Evolutionary conservation across 2,113 vertebrate species (phyloP).

Genomic region (Actenoides hombroni): DNA sequence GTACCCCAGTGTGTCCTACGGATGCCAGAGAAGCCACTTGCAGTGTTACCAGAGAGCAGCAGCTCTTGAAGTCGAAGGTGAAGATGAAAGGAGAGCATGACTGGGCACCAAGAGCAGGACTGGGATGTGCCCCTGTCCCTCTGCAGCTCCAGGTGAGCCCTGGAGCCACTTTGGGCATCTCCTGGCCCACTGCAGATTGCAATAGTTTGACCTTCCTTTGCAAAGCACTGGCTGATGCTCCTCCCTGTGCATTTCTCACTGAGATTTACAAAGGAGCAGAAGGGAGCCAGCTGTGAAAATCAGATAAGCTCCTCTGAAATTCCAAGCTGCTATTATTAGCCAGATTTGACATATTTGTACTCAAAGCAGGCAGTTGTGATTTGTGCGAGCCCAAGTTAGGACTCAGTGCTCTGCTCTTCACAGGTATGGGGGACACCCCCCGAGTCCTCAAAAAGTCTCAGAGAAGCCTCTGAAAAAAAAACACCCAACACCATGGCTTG

Average conservation of each 20-base stretch:
- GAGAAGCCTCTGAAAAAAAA: neutral
- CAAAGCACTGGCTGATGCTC: neutral
- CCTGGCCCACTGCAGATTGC: neutral
- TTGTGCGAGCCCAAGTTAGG: neutral
- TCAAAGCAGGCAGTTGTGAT: neutral
- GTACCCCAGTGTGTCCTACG: neutral
- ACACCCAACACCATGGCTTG: rapidly evolving
- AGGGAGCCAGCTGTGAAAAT: neutral
- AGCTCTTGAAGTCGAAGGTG: neutral
- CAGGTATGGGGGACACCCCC: rapidly evolving
- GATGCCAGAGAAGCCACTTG: neutral
- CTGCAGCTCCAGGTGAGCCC: neutral
- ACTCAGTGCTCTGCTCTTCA: neutral
- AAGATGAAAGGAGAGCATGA: neutral
- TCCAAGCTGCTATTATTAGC: neutral
- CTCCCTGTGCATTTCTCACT: neutral
- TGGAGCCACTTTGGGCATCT: rapidly evolving
- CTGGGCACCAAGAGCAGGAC: neutral
- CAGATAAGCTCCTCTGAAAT: neutral
- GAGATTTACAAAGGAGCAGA: neutral
- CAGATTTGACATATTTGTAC: neutral
- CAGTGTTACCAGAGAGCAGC: neutral
- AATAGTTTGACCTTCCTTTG: neutral
- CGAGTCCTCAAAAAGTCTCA: neutral
- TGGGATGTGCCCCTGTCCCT: too few species aligned